Evolutionary conservation across 1,140 invertebrate species (phyloP), one percentile per base, ranked within the genome.

Genomic region (Magallana angulata): DNA sequence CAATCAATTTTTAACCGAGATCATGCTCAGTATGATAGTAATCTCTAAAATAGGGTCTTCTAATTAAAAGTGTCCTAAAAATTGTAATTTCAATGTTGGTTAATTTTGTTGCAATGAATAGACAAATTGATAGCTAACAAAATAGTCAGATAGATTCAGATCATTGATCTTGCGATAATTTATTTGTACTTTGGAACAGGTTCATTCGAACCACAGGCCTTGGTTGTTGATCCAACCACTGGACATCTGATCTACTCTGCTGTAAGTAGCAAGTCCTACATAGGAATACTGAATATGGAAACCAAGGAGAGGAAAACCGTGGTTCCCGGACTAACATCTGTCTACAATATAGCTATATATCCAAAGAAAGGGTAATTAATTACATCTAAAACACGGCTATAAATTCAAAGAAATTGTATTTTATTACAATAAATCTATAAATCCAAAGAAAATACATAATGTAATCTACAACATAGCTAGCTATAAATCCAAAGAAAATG

Each of bases 291-390:
- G 57, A 58, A 82, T 57, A 56, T 58, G 18, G 57, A 58, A 58
- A 82, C 80, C n/a, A 82, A 16, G 48, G 48, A 82, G 1, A 57
- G 80, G 18, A 82, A 82, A 82, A 58, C 57, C 12, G 57, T 82
- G 7, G 80, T 82, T 11, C 48, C 48, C 14, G 80, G 80, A 82
- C 14, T 82, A 9, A 57, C 80, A 0, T 82, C 80, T 56, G 80
- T 82, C 6, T 58, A 82, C 80, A 82, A 58, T 30, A 82, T 82
- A 12, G 80, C 80, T 18, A 57, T 82, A 58, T 30, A 57, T 82
- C 80, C 80, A 24, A 48, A 82, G 36, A 82, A 58, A 57, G 80
- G 80, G 80, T 82, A 82, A 1, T 16, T 16, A 12, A 0, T 48
- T 48, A 48, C 36, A 48, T 48, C 36, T 48, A 48, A 1, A 48